These are phyloP conservation scores for Syrmaticus mikado DNA, from an alignment of 2,113 vertebrate species.

Conservation along the genomic window DNA sequence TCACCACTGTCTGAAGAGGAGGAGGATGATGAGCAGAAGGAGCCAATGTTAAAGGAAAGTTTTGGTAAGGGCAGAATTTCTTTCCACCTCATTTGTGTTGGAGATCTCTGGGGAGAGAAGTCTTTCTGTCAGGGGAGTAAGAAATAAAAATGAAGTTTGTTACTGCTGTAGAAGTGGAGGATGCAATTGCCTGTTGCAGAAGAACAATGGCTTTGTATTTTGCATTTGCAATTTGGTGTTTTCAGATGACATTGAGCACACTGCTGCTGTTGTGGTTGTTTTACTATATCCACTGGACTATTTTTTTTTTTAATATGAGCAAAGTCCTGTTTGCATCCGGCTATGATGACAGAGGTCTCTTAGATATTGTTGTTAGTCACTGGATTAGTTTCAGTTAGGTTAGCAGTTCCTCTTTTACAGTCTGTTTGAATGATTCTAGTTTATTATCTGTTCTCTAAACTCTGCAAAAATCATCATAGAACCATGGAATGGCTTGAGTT, in stretches of 20 bases:
- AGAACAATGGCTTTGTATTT: neutral
- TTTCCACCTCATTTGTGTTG: neutral
- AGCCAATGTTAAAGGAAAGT: constrained; percentile 96
- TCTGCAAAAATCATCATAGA: neutral
- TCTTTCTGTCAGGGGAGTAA: neutral
- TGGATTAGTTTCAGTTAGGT: neutral
- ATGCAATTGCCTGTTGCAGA: neutral
- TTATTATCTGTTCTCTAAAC: neutral
- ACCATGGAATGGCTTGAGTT: neutral
- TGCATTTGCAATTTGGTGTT: neutral
- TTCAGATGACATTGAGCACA: neutral
- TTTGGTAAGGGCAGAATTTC: constrained; percentile 78
- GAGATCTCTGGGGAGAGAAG: neutral
- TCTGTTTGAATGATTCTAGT: neutral
- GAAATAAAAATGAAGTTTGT: neutral
- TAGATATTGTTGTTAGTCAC: neutral
- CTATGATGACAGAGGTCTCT: neutral
- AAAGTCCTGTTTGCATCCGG: neutral
- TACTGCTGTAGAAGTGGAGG: neutral
- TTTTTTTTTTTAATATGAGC: neutral
- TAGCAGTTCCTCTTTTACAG: neutral
- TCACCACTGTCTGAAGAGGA: constrained; percentile 95
- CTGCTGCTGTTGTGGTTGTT: neutral
- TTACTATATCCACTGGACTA: neutral
- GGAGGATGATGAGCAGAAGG: constrained; percentile 91